Percentiles rank a stretch among this genome's conserved stretches.
phyloP scores from a whole-genome alignment of 2,888 invertebrate genomes.

The Mesorhabditis sp. region DNA sequence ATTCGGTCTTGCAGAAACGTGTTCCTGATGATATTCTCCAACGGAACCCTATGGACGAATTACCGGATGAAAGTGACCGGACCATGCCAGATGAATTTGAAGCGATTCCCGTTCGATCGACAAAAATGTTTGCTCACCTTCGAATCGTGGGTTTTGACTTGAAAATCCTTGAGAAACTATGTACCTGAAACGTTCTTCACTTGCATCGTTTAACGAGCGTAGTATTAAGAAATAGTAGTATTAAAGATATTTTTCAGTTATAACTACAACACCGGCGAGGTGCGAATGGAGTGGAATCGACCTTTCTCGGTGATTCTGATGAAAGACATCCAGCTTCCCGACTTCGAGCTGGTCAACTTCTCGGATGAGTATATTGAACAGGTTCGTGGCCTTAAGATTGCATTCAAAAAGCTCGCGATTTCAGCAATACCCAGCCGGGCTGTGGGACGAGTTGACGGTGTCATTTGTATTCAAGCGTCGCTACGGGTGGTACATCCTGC shows the following conservation, averaged over 20 bases:
- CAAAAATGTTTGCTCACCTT: slow-evolving; percentile 57
- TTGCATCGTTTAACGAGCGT: too few species aligned
- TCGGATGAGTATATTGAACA: slow-evolving; percentile 17
- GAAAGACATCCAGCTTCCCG: slow-evolving; percentile 51
- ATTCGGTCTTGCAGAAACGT: slow-evolving; percentile 44
- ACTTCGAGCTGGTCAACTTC: slow-evolving; percentile 55
- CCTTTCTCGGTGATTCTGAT: slow-evolving; percentile 49
- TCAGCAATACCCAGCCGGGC: slow-evolving; percentile 58
- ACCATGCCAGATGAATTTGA: slow-evolving; percentile 58
- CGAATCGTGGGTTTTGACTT: slow-evolving; percentile 44
- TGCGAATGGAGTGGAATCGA: slow-evolving; percentile 57
- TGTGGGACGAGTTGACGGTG: slow-evolving; percentile 58
- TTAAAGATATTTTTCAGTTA: slow-evolving; percentile 27
- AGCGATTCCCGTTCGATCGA: slow-evolving; percentile 50
- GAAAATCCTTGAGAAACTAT: neutral
- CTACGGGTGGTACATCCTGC: slow-evolving; percentile 58
- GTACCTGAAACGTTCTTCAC: neutral
- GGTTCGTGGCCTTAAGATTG: neutral
- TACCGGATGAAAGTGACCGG: slow-evolving; percentile 57
- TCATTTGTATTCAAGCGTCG: slow-evolving; percentile 55
- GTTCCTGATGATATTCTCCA: slow-evolving; percentile 57
- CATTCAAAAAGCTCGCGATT: slow-evolving; percentile 2
- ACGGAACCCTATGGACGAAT: slow-evolving; percentile 56
- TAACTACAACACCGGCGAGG: slow-evolving; percentile 58
- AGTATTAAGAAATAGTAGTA: neutral